Evolutionary conservation across 2,888 invertebrate genomes (phyloP).

Genomic region (Drosophila nigricruria): DNA sequence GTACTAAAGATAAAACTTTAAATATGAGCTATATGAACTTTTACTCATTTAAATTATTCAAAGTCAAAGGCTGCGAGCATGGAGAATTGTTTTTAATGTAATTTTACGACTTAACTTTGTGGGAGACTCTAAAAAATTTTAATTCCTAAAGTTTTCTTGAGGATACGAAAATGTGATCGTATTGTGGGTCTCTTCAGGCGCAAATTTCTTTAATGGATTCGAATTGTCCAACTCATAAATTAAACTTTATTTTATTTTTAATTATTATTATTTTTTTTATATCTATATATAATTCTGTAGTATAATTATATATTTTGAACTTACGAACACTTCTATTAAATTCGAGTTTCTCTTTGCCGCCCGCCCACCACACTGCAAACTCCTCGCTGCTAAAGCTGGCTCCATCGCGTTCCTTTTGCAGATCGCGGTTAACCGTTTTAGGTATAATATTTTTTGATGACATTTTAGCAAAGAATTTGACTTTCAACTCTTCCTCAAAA

Average conservation of each 20-base stretch:
- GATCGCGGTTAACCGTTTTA: constrained; percentile 88
- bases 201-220: too few relatives aligned
- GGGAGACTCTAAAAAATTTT: too few relatives aligned
- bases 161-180: too few relatives aligned
- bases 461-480: constrained; percentile 39
- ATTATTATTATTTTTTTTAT: too few relatives aligned
- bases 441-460: constrained; percentile 51
- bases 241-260: too few relatives aligned
- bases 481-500: not conserved
- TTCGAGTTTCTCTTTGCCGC: constrained; percentile 87
- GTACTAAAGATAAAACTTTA: not conserved
- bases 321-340: constrained; percentile 59
- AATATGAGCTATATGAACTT: not conserved
- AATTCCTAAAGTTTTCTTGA: not conserved
- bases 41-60: not conserved
- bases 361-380: constrained; percentile 91
- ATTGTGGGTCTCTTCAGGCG: too few relatives aligned
- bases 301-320: constrained; percentile 16
- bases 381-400: constrained; percentile 90
- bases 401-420: constrained; percentile 89
- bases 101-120: not conserved
- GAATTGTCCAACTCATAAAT: too few relatives aligned
- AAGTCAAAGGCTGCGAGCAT: not conserved
- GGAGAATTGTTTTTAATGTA: not conserved
- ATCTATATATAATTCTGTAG: not conserved